Evolutionary conservation across 2,888 invertebrate species (phyloP).

Genomic region (Rhamphomyia laevipes): DNA sequence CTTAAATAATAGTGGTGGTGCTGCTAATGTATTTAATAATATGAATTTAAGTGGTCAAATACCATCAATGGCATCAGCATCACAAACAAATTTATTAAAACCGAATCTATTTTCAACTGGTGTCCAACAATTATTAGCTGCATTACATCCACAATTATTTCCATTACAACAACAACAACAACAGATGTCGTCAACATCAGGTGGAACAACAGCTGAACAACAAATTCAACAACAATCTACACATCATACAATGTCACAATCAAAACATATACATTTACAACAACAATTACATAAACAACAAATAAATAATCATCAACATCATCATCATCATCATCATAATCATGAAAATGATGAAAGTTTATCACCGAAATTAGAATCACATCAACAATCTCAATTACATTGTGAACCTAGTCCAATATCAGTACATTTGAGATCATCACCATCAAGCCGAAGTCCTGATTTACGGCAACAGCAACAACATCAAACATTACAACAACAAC

Average conservation of each 20-base stretch:
- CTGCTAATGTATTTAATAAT: conserved; percentile 46
- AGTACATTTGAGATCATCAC: not conserved
- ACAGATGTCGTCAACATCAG: conserved; percentile 21
- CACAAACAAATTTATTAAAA: conserved; percentile 59
- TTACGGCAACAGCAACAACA: conserved; percentile 13
- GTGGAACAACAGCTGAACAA: conserved; percentile 15
- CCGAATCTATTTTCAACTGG: conserved; percentile 65
- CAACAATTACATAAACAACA: conserved; percentile 24
- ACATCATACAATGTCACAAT: conserved; percentile 23
- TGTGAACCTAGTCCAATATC: not conserved
- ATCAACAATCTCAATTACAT: conserved; percentile 1
- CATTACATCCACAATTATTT: conserved; percentile 59
- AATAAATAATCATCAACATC: conserved; percentile 14
- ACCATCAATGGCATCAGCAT: conserved; percentile 44
- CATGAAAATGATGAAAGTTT: conserved; percentile 15
- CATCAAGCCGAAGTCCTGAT: conserved; percentile 6
- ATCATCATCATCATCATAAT: conserved; percentile 22
- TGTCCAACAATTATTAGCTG: conserved; percentile 62
- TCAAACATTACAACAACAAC: conserved; percentile 10
- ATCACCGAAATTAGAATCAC: conserved; percentile 13
- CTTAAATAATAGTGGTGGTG: conserved; percentile 13
- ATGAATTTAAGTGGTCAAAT: conserved; percentile 61
- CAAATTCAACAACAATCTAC: conserved; percentile 9
- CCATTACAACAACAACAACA: conserved; percentile 33
- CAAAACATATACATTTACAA: not conserved